Conservation (phyloP, 2,113 vertebrate genomes). For the Paracanthobrama guichenoti region DNA sequence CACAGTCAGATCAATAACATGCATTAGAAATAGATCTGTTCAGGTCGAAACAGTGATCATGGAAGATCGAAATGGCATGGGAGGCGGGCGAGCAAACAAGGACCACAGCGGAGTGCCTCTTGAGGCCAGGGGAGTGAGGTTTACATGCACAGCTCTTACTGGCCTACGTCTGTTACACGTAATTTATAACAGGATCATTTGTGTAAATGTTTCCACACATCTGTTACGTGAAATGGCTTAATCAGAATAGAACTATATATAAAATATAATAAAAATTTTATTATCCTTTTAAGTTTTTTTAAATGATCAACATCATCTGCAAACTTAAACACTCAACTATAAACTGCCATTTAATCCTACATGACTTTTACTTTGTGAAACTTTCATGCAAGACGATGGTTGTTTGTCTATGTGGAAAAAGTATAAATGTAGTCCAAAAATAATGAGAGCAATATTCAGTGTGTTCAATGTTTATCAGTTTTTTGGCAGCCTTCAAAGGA, state of each 20-base stretch:
- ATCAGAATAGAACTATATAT: neutral
- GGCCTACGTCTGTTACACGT: too few relatives aligned
- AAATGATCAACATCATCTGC: neutral
- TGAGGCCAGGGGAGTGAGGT: too few relatives aligned
- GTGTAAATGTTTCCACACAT: neutral
- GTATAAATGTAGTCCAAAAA: constrained; percentile 17
- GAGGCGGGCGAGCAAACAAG: too few relatives aligned
- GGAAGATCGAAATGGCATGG: neutral
- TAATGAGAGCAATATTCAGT: neutral
- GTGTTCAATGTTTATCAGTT: constrained; percentile 32
- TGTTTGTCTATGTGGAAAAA: constrained; percentile 13
- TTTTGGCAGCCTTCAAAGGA: constrained; percentile 45
- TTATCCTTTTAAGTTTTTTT: neutral
- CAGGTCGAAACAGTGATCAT: neutral
- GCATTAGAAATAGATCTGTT: too few relatives aligned
- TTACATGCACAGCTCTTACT: too few relatives aligned
- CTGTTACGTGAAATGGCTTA: neutral
- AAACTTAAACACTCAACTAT: neutral
- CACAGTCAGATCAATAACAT: too few relatives aligned
- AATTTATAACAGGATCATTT: neutral
- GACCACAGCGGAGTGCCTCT: too few relatives aligned
- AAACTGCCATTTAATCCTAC: neutral
- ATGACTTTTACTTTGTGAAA: neutral
- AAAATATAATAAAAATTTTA: neutral
- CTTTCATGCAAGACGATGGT: neutral